Conservation (phyloP, 2,888 invertebrate species). For the Arctia plantaginis region DNA sequence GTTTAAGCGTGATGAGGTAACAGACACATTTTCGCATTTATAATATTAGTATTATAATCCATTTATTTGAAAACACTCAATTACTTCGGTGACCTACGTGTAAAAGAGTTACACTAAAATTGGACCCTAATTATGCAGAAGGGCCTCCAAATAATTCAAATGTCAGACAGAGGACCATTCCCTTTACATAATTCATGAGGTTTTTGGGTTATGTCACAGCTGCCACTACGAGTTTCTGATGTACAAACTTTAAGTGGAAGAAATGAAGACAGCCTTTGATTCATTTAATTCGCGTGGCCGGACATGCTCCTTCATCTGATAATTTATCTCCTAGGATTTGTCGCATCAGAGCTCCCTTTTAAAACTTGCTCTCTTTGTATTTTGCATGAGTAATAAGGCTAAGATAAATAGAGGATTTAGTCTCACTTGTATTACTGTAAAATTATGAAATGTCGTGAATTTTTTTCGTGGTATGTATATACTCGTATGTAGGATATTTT, state of each 20-base stretch:
- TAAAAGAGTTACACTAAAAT: constrained; percentile 63
- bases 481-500: neutral
- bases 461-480: too few species aligned
- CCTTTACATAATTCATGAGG: constrained; percentile 80
- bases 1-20: too few species aligned
- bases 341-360: constrained; percentile 46
- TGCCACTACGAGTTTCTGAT: constrained; percentile 58
- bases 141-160: constrained; percentile 80
- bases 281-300: constrained; percentile 62
- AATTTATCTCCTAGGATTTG: constrained; percentile 62
- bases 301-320: constrained; percentile 57
- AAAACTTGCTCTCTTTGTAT: constrained; percentile 22
- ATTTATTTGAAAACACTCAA: constrained; percentile 38
- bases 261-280: constrained; percentile 64
- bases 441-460: neutral
- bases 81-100: constrained; percentile 40
- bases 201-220: constrained; percentile 70
- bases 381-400: constrained; percentile 22
- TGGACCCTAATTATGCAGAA: constrained; percentile 73
- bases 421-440: neutral
- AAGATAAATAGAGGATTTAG: constrained; percentile 24
- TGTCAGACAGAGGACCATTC: constrained; percentile 71
- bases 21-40: too few species aligned
- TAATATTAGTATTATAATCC: too few species aligned
- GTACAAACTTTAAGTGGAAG: constrained; percentile 53